Percentiles rank a stretch among this genome's conserved stretches.
Conservation (phyloP, 2,797 vertebrate species). For the Rhadinocentrus ornatus region DNA sequence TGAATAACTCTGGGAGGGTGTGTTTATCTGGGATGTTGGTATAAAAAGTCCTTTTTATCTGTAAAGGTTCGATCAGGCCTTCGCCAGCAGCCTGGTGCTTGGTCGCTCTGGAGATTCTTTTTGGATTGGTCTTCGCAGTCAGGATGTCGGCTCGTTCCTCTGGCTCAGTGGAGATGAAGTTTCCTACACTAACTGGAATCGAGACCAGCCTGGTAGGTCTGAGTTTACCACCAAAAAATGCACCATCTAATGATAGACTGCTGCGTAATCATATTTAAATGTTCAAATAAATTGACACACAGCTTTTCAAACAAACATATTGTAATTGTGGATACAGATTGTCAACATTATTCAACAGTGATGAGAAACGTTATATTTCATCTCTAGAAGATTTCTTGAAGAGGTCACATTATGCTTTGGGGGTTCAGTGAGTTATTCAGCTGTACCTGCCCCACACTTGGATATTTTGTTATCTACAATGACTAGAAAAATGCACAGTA, state of each 20-base stretch:
- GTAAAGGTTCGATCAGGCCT: constrained; percentile 95
- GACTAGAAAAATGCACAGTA: too few relatives aligned
- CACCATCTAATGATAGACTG: not conserved
- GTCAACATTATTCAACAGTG: rapidly evolving
- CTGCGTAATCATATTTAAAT: too few relatives aligned
- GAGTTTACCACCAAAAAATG: not conserved
- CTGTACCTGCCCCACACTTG: too few relatives aligned
- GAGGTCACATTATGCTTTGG: too few relatives aligned
- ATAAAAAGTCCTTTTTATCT: not conserved
- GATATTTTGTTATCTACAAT: too few relatives aligned
- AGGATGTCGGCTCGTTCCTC: constrained; percentile 85
- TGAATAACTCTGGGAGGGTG: not conserved
- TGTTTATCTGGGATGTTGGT: not conserved
- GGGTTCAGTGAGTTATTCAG: too few relatives aligned
- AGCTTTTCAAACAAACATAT: too few relatives aligned
- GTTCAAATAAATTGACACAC: too few relatives aligned
- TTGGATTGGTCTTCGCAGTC: constrained; percentile 91
- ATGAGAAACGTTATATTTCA: not conserved
- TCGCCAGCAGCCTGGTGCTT: constrained; percentile 91
- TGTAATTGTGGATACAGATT: not conserved
- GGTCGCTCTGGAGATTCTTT: constrained; percentile 88
- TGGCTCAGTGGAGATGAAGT: constrained; percentile 93
- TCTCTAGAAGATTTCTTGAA: too few relatives aligned
- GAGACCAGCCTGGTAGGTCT: constrained; percentile 90
- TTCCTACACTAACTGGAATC: constrained; percentile 94